These are phyloP conservation scores for Argyresthia goedartella DNA, from an alignment of 2,888 invertebrate genomes.

Conservation along the genomic window DNA sequence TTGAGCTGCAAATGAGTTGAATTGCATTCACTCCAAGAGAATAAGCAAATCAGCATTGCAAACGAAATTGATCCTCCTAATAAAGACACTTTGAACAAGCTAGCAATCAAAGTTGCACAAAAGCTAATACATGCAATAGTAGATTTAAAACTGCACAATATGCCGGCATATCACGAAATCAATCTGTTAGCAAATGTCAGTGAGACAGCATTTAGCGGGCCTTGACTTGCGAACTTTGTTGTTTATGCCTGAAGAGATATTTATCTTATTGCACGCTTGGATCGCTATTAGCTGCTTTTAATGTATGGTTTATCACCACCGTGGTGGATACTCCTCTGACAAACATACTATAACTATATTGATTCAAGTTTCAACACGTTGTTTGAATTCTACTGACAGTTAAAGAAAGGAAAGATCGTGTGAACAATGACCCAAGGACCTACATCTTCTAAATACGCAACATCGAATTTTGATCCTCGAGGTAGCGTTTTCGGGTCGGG, in stretches of 20 bases:
- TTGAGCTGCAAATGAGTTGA: too few relatives aligned
- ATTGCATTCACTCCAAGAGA: too few relatives aligned
- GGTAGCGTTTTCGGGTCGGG: too few relatives aligned
- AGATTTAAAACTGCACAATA: conserved; percentile 15
- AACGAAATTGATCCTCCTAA: too few relatives aligned
- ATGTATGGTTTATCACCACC: background rate
- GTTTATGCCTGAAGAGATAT: conserved; percentile 2
- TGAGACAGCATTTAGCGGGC: background rate
- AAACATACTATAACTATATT: too few relatives aligned
- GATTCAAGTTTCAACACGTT: background rate
- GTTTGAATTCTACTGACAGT: background rate
- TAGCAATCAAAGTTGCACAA: background rate
- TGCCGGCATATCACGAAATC: conserved; percentile 44
- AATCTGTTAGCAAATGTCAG: conserved; percentile 17
- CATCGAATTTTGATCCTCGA: background rate
- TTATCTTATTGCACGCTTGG: background rate
- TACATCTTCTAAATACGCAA: background rate
- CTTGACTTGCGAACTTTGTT: conserved; percentile 5
- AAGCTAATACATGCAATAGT: conserved; percentile 12
- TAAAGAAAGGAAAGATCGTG: background rate
- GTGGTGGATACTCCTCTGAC: too few relatives aligned
- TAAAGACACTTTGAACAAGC: too few relatives aligned
- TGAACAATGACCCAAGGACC: background rate
- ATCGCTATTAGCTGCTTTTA: background rate
- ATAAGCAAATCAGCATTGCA: too few relatives aligned